Conservation (phyloP, 2,113 vertebrate species). For the Apeltes quadracus region DNA sequence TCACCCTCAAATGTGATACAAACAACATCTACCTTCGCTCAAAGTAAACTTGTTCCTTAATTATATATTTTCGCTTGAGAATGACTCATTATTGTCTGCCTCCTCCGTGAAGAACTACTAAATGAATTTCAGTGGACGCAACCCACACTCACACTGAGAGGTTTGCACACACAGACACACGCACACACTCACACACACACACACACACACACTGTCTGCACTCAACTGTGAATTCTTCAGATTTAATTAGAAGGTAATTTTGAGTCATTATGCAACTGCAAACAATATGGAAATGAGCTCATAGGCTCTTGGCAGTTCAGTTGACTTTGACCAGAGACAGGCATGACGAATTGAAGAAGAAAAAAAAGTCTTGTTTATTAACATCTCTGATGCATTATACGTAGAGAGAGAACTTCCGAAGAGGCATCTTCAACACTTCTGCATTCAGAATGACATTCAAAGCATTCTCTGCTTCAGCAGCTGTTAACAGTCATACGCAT, state of each 20-base stretch:
- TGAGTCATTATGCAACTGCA: conserved; percentile 77
- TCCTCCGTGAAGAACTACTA: conserved; percentile 54
- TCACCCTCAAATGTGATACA: conserved; percentile 5
- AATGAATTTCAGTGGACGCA: conserved; percentile 57
- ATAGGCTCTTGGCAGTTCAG: conserved; percentile 66
- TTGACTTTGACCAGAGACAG: conserved; percentile 66
- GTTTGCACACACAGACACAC: conserved; percentile 5
- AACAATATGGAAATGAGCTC: conserved; percentile 79
- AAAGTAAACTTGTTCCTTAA: conserved; percentile 42
- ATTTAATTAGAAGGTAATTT: conserved; percentile 82
- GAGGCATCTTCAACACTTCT: conserved; percentile 14
- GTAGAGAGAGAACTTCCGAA: conserved; percentile 10
- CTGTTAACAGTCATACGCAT: conserved; percentile 8
- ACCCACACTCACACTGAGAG: background rate
- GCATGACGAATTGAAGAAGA: conserved; percentile 49
- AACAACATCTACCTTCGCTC: conserved; percentile 31
- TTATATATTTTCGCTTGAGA: conserved; percentile 39
- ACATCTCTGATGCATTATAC: conserved; percentile 21
- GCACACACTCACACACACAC: conserved; percentile 45
- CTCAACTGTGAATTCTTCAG: conserved; percentile 75
- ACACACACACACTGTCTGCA: conserved; percentile 61
- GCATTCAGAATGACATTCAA: conserved; percentile 26
- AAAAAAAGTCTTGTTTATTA: conserved; percentile 46
- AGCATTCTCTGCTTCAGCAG: background rate
- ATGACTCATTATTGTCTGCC: conserved; percentile 44